Conservation (phyloP, 2,888 invertebrate genomes). For the Micoletzkya japonica region DNA sequence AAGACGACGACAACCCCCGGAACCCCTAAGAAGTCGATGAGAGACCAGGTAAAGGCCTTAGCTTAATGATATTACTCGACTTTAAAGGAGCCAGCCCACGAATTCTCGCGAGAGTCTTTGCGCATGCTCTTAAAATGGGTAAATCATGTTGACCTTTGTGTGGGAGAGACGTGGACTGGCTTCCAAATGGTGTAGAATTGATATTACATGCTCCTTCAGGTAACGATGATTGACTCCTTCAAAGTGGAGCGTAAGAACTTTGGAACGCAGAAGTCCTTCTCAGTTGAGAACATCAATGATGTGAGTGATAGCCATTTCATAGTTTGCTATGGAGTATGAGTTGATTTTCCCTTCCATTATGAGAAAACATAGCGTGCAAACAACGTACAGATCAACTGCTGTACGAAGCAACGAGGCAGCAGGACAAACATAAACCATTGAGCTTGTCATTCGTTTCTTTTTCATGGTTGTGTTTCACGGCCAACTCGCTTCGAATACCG, state of each 20-base stretch:
- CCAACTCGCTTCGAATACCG: no score
- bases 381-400: neutral
- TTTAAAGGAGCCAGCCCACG: neutral
- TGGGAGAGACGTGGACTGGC: no score
- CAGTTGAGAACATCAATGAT: conserved; percentile 47
- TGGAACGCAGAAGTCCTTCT: conserved; percentile 50
- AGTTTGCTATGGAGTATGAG: neutral
- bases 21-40: conserved; percentile 29
- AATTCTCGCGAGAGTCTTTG: neutral
- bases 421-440: no score
- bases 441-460: no score
- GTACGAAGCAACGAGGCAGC: no score
- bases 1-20: conserved; percentile 15
- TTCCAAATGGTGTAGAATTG: no score
- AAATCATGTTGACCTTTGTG: no score
- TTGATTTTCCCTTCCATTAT: neutral
- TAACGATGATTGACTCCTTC: conserved; percentile 53
- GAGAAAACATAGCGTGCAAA: no score
- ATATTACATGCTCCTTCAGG: conserved; percentile 35
- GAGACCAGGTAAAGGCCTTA: conserved; percentile 22
- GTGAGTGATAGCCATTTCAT: conserved; percentile 25
- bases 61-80: no score
- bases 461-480: no score
- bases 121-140: neutral
- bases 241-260: conserved; percentile 43